Base-by-base conservation (phyloP, 53 echinoderm and acorn worm species). In the Apostichopus leukothele region DNA sequence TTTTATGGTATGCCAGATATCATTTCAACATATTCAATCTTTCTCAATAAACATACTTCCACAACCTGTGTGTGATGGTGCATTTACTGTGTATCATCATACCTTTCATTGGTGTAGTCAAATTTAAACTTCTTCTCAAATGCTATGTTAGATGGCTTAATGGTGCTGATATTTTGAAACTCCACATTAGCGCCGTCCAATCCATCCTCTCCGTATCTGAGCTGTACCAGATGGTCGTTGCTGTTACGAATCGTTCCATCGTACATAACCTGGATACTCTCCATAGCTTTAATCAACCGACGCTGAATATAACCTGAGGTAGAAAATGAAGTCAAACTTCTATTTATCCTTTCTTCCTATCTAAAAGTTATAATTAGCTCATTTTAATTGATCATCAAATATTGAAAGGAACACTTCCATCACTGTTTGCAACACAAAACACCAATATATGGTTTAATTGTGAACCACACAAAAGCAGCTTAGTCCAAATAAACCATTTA, bases 281-380 rank as follows among this genome's bases (percentile, higher is more conserved):
- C 99, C 99, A 99, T 96, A 90, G 99, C 99, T 78, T 99, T 99
- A 89, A 99, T 96, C 74, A 99, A 90, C 84, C 99, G 96, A 21
- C 99, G 93, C 94, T 99, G 99, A 83, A 99, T 99, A 86, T 99
- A 99, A 90, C 99, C 99, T 99, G 50, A 76, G 39, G 13, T 9
- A 7, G 5, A 13, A 22, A 57, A 57, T 1, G 26, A 0, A 21
- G 76, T 76, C 77, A 76, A 22, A 25, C 16, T 12, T 22, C 77
- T 5, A 16, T 19, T 74, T 10, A 25, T 22, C 74, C 74, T 25
- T 22, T 74, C 74, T 39, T 39, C 39, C 39, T 0, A 3, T 39
- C 39, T 39, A 3, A 39, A 39, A 39, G 39, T 39, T 39, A 39
- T 3, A 2, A 39, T 39, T 39, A 39, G 39, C 39, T 39, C 39